phyloP scores from a whole-genome alignment of 2,888 invertebrate species.

The Acholoe squamosa region DNA sequence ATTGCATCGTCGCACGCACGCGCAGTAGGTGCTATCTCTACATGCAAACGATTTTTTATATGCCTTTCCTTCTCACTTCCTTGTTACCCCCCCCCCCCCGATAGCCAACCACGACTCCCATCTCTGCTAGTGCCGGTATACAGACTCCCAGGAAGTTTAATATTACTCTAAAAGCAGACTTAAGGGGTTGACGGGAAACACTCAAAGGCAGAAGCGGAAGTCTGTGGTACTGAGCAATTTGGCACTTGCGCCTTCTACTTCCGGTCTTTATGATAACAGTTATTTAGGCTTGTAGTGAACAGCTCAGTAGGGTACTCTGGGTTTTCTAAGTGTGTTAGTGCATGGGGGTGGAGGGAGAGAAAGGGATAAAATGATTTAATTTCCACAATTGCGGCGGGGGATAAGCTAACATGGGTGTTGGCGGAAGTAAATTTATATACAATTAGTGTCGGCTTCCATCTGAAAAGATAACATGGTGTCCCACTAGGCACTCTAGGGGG shows the following conservation, averaged over 20 bases:
- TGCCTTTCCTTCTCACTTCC: constrained; percentile 5
- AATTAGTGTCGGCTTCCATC: constrained; percentile 21
- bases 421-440: neutral
- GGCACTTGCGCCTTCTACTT: neutral
- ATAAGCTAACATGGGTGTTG: neutral
- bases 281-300: neutral
- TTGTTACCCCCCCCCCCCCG: neutral
- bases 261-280: neutral
- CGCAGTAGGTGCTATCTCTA: neutral
- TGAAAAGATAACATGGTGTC: neutral
- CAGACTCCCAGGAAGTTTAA: neutral
- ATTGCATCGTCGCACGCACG: constrained; percentile 11
- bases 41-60: neutral
- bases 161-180: too few relatives aligned
- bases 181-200: neutral
- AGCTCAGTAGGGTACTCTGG: neutral
- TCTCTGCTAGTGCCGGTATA: neutral
- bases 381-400: neutral
- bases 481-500: neutral
- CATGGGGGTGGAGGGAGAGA: neutral
- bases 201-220: neutral
- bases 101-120: neutral
- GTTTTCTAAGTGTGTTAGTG: neutral
- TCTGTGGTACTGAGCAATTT: neutral
- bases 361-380: neutral